Evolutionary conservation across 1,140 invertebrate species (phyloP), one percentile per base, ranked within the genome.

Genomic region (Paraescarpia echinospica): DNA sequence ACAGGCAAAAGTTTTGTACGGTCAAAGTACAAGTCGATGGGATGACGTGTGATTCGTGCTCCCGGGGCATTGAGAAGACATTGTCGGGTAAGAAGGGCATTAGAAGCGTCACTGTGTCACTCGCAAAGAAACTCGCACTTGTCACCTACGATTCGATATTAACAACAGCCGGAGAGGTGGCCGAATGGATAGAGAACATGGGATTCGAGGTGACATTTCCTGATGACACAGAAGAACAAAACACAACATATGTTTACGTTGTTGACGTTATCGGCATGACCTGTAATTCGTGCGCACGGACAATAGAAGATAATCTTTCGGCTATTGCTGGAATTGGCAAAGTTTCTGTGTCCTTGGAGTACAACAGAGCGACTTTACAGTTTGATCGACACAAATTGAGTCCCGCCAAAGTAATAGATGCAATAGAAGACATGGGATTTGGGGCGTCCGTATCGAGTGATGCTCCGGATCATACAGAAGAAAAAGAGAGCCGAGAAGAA

Each of bases 41-140:
- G 90, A 98, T 98, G 98, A 98, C 98, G 0, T 98, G 98, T 93
- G 97, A 97, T 94, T 98, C 97, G 89, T 98, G 98, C 94, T 98
- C 98, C 33, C 97, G 97, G 92, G 98, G 97, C 94, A 98, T 98
- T 92, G 97, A 98, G 95, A 96, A 96, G 0, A 97, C 96, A 1
- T 96, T 98, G 1, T 94, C 96, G 1, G 95, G 96, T 51, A 96
- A 97, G 93, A 93, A 96, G 0, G 98, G 97, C 1, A 96, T 98
- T 9, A 93, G 96, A 0, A 95, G 95, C 41, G 97, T 98, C 89
- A 94, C 93, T 51, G 95, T 96, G 4, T 95, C 95, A 9, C 92
- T 96, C 35, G 93, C 94, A 31, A 94, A 95, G 77, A 94, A 95
- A 91, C 93, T 93, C 18, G 95, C 94, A 34, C 91, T 88, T 1